phyloP scores from a whole-genome alignment of 2,797 vertebrate species.

The Mormyrus proboscirostris region DNA sequence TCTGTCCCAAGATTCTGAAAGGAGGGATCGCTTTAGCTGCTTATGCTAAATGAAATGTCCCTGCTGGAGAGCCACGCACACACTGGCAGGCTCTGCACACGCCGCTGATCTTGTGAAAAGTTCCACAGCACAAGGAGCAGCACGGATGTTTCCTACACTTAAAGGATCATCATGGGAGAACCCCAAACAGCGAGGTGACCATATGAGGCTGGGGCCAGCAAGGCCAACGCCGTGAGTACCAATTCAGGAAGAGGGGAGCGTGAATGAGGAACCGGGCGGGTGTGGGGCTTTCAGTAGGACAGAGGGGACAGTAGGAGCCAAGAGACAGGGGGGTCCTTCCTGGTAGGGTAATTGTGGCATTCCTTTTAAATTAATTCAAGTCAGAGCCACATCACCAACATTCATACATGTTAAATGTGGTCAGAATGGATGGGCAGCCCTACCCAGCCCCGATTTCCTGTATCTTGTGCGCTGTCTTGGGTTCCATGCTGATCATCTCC shows the following conservation, averaged over 20 bases:
- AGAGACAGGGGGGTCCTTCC: background rate
- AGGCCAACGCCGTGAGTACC: background rate
- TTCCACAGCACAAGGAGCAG: background rate
- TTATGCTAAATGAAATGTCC: background rate
- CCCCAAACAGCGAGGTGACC: too few species aligned
- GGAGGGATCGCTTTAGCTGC: background rate
- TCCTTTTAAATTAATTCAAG: background rate
- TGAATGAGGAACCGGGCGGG: background rate
- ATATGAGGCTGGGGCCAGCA: too few species aligned
- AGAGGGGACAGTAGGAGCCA: background rate
- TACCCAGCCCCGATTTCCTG: background rate
- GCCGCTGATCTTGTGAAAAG: background rate
- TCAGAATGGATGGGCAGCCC: background rate
- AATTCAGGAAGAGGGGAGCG: background rate
- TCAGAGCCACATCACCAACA: background rate
- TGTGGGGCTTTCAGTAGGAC: background rate
- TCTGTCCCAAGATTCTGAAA: background rate
- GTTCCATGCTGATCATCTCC: background rate
- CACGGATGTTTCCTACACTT: background rate
- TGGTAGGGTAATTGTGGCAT: background rate
- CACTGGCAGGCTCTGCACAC: background rate
- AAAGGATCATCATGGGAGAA: too few species aligned
- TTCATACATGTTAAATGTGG: background rate
- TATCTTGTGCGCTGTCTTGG: background rate
- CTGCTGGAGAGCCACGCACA: background rate